Evolutionary conservation across 2,113 vertebrate species (phyloP).

Genomic region (Callocephalon fimbriatum): DNA sequence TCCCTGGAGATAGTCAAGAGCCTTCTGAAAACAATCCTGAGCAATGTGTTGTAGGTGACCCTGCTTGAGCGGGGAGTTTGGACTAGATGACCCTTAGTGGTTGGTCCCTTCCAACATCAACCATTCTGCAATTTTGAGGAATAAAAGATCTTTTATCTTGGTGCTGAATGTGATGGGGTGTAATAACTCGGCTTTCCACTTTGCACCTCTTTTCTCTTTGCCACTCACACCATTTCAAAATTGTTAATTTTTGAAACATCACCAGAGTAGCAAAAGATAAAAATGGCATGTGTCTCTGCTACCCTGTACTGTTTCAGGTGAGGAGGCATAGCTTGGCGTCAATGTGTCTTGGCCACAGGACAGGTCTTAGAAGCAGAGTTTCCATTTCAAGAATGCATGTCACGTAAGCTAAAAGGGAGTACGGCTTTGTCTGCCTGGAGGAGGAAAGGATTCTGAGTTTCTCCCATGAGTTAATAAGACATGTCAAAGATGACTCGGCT

Average conservation of each 20-base stretch:
- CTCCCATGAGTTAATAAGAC: background rate
- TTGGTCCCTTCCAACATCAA: background rate
- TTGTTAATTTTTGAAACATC: background rate
- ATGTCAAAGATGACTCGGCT: background rate
- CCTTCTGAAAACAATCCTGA: background rate
- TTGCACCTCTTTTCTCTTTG: background rate
- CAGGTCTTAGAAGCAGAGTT: background rate
- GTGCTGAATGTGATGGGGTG: background rate
- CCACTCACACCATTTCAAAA: background rate
- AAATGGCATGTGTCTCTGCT: background rate
- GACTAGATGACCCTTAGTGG: background rate
- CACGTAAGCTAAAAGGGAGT: background rate
- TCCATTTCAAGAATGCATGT: background rate
- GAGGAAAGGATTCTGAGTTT: background rate
- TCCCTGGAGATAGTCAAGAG: background rate
- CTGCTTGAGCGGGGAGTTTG: background rate
- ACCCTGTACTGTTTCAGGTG: background rate
- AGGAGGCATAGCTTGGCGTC: background rate
- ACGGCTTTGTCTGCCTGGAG: background rate
- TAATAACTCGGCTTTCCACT: background rate
- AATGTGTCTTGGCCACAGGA: background rate
- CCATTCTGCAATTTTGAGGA: background rate
- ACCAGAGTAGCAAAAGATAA: background rate
- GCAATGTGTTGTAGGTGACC: background rate
- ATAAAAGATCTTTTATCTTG: background rate